These are phyloP conservation scores for Sebastes cheni DNA, from an alignment of 2,797 vertebrate species.

Conservation along the genomic window DNA sequence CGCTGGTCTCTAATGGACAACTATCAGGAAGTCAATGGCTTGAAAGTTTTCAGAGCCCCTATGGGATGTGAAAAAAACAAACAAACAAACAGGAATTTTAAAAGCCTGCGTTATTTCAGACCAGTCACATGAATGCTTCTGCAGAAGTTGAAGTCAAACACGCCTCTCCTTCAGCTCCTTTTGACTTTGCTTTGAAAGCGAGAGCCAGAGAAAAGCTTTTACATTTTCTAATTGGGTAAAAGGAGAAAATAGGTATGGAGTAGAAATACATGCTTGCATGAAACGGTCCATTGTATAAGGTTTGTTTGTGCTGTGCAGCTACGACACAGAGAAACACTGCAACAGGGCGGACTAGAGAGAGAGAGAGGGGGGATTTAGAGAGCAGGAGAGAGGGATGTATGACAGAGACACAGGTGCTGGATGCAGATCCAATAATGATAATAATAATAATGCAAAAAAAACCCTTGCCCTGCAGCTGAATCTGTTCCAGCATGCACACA, in stretches of 20 bases:
- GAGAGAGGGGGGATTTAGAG: conserved; percentile 1
- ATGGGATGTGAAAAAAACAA: not conserved
- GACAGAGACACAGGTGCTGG: conserved; percentile 44
- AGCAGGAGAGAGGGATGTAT: conserved; percentile 32
- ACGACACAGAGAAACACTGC: conserved; percentile 43
- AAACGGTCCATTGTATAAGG: conserved; percentile 18
- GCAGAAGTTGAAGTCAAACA: conserved; percentile 4
- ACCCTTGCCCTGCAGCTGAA: conserved; percentile 36
- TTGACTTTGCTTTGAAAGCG: not conserved
- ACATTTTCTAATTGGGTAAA: not conserved
- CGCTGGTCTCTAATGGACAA: not conserved
- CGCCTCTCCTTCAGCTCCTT: conserved; percentile 2
- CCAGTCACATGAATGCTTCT: conserved; percentile 11
- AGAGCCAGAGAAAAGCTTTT: not conserved
- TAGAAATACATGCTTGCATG: conserved; percentile 5
- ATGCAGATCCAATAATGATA: conserved; percentile 33
- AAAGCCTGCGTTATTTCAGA: not conserved
- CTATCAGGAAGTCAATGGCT: not conserved
- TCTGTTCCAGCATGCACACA: conserved; percentile 42
- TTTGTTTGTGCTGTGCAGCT: conserved; percentile 45
- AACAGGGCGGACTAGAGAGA: conserved; percentile 58
- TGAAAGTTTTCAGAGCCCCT: conserved; percentile 26
- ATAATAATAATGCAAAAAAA: not conserved
- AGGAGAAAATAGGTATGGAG: not conserved
- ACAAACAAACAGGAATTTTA: not conserved